Evolutionary conservation across 2,888 invertebrate genomes (phyloP), one percentile per base, ranked within the genome.

Genomic region (Acanthopleura granulata): DNA sequence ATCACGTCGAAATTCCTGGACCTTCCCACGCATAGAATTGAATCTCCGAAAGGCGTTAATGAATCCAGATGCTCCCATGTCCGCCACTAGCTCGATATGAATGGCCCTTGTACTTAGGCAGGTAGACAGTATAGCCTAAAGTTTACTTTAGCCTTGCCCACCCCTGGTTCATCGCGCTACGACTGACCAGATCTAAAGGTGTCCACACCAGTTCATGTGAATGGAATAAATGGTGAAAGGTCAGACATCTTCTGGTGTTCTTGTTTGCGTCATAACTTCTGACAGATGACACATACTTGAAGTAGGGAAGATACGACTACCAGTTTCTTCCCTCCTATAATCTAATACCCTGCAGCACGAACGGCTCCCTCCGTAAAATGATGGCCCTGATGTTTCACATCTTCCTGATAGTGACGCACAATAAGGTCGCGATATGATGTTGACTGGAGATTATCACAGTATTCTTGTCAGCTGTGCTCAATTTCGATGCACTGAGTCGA

Each of bases 71-170:
- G 76, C 74, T 51, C 73, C 72, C 73, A 81, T 72, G 29, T 75
- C 75, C 49, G 78, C 78, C 4, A 79, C 50, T 11, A 81, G 61
- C 50, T 79, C 79, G 22, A 81, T 75, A 66, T 80, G 79, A 40
- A 80, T 72, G 0, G 78, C 79, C 57, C 79, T 50, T 11, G 74
- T 74, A 12, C 62, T 49, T 11, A 80, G 49, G 62, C 80, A 79
- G 6, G 80, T 76, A 16, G 79, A 80, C 18, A 80, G 61, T 30
- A 77, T 22, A n/a, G 69, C 79, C 80, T 78, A 81, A 30, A 79
- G 49, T 74, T 80, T 81, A 18, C n/a, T 69, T 16, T 50, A 51
- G n/a, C 78, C 72, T n/a, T 74, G 61, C 15, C 81, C 78, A 62
- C 76, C 76, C 74, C 79, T 74, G 4, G 79, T 77, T 15, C 57